Percentiles rank a stretch among this genome's conserved stretches.
Conservation (phyloP, 2,797 vertebrate genomes). For the Galagoides demidoff region DNA sequence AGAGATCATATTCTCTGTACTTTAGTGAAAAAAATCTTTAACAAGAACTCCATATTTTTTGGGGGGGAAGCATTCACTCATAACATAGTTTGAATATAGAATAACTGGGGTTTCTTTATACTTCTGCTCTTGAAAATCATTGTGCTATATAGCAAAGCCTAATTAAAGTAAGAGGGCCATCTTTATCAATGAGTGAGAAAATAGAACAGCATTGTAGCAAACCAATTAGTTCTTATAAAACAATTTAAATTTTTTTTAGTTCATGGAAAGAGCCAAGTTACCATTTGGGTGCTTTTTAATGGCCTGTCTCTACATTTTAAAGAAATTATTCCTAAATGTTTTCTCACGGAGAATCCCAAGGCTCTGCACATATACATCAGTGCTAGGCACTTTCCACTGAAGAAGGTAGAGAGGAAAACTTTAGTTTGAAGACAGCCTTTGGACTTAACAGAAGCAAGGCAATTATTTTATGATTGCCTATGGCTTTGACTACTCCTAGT, state of each 20-base stretch:
- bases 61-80: neutral
- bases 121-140: constrained; percentile 33
- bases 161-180: neutral
- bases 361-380: neutral
- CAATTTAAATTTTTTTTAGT: neutral
- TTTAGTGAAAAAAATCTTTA: neutral
- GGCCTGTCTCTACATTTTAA: neutral
- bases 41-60: neutral
- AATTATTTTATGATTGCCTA: neutral
- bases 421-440: neutral
- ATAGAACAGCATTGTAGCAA: neutral
- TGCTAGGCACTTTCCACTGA: neutral
- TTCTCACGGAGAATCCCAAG: neutral
- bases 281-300: constrained; percentile 4
- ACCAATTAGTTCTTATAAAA: neutral
- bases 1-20: neutral
- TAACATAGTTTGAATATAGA: constrained; percentile 38
- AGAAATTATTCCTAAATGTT: neutral
- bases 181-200: constrained; percentile 53
- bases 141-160: neutral
- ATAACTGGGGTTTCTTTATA: neutral
- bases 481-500: neutral
- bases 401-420: neutral
- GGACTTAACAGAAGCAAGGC: neutral
- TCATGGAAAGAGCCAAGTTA: neutral